A percentile compares a stretch with the other conserved stretches of the same genome.
phyloP scores from a whole-genome alignment of 2,113 vertebrate genomes.

The Lophochroa leadbeateri region DNA sequence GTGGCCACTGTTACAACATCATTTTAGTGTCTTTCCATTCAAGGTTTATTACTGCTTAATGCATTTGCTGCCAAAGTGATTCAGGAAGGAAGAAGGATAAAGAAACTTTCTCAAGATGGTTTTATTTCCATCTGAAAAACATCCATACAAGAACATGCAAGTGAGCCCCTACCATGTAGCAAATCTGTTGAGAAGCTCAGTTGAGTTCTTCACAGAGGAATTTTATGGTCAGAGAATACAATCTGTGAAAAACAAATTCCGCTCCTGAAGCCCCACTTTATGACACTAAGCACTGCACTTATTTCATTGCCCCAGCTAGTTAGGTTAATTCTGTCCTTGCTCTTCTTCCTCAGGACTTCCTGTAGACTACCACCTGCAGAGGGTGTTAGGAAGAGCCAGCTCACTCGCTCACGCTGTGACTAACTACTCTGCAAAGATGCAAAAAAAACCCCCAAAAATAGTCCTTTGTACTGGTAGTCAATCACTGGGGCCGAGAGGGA shows the following conservation, averaged over 20 bases:
- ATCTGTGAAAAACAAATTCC: background rate
- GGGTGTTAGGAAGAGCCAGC: background rate
- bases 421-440: background rate
- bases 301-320: background rate
- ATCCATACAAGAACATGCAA: background rate
- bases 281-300: background rate
- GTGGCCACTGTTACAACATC: background rate
- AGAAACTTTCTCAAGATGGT: background rate
- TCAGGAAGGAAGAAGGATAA: background rate
- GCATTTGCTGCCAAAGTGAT: background rate
- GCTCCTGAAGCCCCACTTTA: background rate
- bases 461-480: background rate
- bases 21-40: background rate
- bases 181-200: background rate
- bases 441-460: background rate
- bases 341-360: background rate
- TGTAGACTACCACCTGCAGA: fast-evolving
- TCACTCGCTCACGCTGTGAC: background rate
- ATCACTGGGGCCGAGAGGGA: background rate
- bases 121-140: background rate
- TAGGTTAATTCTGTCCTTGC: background rate
- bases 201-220: background rate
- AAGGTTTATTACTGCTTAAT: background rate
- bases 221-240: background rate
- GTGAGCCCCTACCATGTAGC: background rate